phyloP scores from a whole-genome alignment of 2,113 vertebrate genomes.

The Physeter macrocephalus region DNA sequence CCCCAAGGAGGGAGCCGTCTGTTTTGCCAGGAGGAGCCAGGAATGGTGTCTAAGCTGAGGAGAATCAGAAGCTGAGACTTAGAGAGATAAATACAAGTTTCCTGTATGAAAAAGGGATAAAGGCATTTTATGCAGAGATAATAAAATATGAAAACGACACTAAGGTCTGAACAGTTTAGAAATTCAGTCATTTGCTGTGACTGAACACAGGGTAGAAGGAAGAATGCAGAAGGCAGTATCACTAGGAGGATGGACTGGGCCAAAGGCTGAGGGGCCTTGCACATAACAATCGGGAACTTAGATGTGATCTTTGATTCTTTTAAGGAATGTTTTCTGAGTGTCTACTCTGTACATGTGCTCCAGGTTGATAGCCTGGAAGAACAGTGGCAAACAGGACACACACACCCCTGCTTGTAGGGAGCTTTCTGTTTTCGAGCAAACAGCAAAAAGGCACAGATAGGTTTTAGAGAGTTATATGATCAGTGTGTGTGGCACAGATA shows the following conservation, averaged over 20 bases:
- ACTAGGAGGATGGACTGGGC: not conserved
- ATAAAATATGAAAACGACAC: not conserved
- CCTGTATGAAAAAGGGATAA: not conserved
- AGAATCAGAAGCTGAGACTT: not conserved
- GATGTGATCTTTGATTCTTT: not conserved
- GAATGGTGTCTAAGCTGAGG: not conserved
- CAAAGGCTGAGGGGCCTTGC: not conserved
- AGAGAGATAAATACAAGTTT: not conserved
- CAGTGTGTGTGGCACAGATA: not conserved
- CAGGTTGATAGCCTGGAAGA: not conserved
- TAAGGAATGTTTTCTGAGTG: not conserved
- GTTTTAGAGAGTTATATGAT: not conserved
- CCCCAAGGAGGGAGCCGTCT: not conserved
- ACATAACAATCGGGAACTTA: not conserved
- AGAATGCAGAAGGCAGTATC: too few relatives aligned
- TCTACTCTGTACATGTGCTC: rapidly evolving
- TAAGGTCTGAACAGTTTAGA: not conserved
- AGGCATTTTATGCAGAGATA: not conserved
- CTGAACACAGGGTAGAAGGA: rapidly evolving
- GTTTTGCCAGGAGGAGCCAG: too few relatives aligned
- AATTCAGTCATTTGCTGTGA: not conserved
- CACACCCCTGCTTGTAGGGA: rapidly evolving
- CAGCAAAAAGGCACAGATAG: not conserved
- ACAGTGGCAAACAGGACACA: too few relatives aligned
- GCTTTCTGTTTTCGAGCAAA: not conserved